phyloP scores from a whole-genome alignment of 2,797 vertebrate genomes.

The Morelia viridis region DNA sequence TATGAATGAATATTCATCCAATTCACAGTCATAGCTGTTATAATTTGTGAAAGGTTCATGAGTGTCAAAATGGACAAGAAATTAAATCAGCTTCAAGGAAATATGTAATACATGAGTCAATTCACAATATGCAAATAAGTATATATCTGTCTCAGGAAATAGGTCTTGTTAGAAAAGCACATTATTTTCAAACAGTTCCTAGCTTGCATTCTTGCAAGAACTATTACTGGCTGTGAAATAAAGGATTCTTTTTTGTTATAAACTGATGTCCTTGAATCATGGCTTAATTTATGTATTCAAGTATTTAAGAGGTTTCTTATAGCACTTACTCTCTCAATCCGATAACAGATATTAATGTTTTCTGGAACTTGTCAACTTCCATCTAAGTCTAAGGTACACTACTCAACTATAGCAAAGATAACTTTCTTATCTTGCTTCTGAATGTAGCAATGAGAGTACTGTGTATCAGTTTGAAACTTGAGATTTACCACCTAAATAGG shows the following conservation, averaged over 20 bases:
- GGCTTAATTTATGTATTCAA: background rate
- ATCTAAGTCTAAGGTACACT: background rate
- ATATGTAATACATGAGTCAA: background rate
- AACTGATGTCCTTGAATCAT: background rate
- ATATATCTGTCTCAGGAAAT: background rate
- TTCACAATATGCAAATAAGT: background rate
- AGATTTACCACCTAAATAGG: background rate
- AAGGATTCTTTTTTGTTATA: background rate
- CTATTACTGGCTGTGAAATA: constrained; percentile 9
- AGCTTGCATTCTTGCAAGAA: background rate
- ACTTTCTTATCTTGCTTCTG: background rate
- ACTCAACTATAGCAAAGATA: background rate
- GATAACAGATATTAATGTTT: background rate
- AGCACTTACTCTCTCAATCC: background rate
- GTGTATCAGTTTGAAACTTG: background rate
- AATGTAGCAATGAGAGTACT: background rate
- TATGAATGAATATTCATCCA: background rate
- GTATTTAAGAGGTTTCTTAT: background rate
- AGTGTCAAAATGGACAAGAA: background rate
- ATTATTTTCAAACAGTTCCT: constrained; percentile 14
- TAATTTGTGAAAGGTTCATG: background rate
- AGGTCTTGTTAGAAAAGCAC: background rate
- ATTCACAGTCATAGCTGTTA: background rate
- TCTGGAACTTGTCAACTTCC: background rate
- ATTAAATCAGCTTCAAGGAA: background rate